Conservation (phyloP, 1,140 invertebrate species). For the Archivesica marissinica region DNA sequence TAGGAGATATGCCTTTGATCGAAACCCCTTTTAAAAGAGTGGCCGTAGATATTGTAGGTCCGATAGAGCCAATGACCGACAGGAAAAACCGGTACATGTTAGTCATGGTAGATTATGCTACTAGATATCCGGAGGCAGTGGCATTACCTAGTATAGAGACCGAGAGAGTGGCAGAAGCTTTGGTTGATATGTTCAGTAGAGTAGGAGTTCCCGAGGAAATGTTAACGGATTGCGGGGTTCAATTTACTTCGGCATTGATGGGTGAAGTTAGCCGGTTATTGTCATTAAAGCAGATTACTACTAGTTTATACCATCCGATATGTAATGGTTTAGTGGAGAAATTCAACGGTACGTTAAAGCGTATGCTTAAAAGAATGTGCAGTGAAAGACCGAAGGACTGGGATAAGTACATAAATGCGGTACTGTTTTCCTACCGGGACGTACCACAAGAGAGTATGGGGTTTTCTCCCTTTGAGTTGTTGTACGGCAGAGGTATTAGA, state of each 20-base stretch:
- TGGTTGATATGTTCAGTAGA: conserved; percentile 77
- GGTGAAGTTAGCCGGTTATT: conserved; percentile 59
- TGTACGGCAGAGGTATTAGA: conserved; percentile 71
- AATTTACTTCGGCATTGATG: conserved; percentile 68
- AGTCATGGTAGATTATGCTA: conserved; percentile 62
- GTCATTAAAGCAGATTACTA: conserved; percentile 61
- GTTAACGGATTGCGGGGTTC: conserved; percentile 59
- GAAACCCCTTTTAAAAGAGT: conserved; percentile 51
- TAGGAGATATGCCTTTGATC: conserved; percentile 38
- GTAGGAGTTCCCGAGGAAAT: conserved; percentile 81
- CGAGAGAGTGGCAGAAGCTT: conserved; percentile 63
- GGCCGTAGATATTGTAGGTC: conserved; percentile 59
- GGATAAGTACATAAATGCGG: conserved; percentile 64
- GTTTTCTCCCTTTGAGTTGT: conserved; percentile 74
- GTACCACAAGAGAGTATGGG: conserved; percentile 63
- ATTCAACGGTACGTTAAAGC: conserved; percentile 62
- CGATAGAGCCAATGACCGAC: conserved; percentile 38
- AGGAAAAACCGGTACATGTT: conserved; percentile 59
- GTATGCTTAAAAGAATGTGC: conserved; percentile 61
- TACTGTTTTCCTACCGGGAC: conserved; percentile 67
- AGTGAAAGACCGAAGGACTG: conserved; percentile 62
- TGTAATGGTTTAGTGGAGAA: conserved; percentile 61
- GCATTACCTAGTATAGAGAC: conserved; percentile 58
- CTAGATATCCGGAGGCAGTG: conserved; percentile 68
- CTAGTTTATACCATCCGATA: conserved; percentile 65